These are phyloP conservation scores for Moxostoma hubbsi DNA, from an alignment of 2,797 vertebrate species.

Conservation along the genomic window DNA sequence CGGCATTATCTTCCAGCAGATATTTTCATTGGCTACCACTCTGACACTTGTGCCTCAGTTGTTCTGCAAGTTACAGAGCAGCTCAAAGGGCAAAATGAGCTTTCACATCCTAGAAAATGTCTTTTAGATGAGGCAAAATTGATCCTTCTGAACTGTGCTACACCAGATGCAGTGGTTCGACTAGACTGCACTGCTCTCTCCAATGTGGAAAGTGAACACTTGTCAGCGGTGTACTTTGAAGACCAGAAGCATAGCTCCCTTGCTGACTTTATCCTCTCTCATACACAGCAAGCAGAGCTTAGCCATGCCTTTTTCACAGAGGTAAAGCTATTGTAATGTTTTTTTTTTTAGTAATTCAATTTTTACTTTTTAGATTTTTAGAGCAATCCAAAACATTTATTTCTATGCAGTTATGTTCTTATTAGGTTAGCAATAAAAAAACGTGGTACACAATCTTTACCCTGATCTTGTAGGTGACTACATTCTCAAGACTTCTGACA, in stretches of 20 bases:
- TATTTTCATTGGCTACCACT: slow-evolving; percentile 92
- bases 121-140: slow-evolving; percentile 77
- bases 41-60: slow-evolving; percentile 90
- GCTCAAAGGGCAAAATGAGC: slow-evolving; percentile 54
- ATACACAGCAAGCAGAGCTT: slow-evolving; percentile 53
- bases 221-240: slow-evolving; percentile 80
- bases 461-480: slow-evolving; percentile 83
- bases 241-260: slow-evolving; percentile 85
- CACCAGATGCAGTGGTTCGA: slow-evolving; percentile 90
- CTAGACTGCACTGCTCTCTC: slow-evolving; percentile 72
- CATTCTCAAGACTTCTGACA: slow-evolving; percentile 94
- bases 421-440: neutral
- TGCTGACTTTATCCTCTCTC: slow-evolving; percentile 81
- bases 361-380: slow-evolving; percentile 5
- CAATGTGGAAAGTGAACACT: slow-evolving; percentile 64
- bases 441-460: neutral
- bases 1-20: slow-evolving; percentile 81
- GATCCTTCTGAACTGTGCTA: slow-evolving; percentile 87
- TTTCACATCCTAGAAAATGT: slow-evolving; percentile 54
- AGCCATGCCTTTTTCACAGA: slow-evolving; percentile 80
- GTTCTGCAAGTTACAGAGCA: slow-evolving; percentile 83
- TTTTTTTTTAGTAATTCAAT: slow-evolving; percentile 4
- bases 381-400: neutral
- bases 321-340: slow-evolving; percentile 73
- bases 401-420: too few species aligned